A percentile compares a stretch with the other conserved stretches of the same genome.
These are phyloP conservation scores for Sisor rabdophorus DNA, from an alignment of 2,113 vertebrate species.

Conservation along the genomic window DNA sequence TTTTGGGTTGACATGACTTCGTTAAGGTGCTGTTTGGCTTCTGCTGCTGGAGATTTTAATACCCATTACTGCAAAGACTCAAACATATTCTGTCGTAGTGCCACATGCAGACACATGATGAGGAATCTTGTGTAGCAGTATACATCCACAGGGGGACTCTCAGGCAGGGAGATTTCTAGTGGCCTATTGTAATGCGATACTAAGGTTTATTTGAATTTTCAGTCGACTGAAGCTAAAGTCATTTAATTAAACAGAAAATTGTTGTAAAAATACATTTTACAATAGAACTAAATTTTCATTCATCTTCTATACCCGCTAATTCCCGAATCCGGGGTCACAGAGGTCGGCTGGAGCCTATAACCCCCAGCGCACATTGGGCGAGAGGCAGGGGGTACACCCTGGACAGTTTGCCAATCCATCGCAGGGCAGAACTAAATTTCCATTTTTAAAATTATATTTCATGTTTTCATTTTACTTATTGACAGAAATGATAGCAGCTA, in stretches of 20 bases:
- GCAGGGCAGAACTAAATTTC: background rate
- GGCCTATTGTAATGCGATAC: conserved; percentile 25
- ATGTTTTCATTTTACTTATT: background rate
- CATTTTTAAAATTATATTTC: no score
- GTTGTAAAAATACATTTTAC: background rate
- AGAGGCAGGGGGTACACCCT: no score
- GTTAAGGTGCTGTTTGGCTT: conserved; percentile 42
- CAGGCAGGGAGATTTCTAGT: background rate
- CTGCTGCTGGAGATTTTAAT: conserved; percentile 36
- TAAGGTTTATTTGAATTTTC: background rate
- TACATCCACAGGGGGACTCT: conserved; percentile 26
- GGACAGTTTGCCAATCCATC: no score
- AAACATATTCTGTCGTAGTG: conserved; percentile 7
- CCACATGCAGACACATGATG: conserved; percentile 8
- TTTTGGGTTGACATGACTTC: conserved; percentile 44
- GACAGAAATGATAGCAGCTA: background rate
- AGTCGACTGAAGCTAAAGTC: background rate
- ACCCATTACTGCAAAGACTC: conserved; percentile 33
- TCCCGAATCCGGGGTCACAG: no score
- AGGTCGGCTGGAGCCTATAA: no score
- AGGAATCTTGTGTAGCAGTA: conserved; percentile 8
- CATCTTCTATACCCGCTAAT: no score
- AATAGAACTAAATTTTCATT: background rate
- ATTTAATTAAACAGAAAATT: background rate
- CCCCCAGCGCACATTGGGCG: no score